Evolutionary conservation across 2,797 vertebrate species (phyloP).

Genomic region (Melanotaenia maccullochi): DNA sequence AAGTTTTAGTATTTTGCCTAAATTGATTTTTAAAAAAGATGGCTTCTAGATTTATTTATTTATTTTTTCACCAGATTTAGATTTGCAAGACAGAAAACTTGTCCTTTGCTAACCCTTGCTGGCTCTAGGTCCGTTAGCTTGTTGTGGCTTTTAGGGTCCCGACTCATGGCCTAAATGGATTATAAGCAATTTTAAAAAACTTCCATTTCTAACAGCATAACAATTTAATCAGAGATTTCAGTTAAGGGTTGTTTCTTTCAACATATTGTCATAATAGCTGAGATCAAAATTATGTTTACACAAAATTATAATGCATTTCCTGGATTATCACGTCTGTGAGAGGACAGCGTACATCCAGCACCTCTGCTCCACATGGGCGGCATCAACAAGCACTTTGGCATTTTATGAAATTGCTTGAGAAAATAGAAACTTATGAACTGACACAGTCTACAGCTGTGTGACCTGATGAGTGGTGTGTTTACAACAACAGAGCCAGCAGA

Average conservation of each 20-base stretch:
- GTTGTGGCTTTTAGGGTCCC: conserved; percentile 10
- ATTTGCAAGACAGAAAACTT: conserved; percentile 8
- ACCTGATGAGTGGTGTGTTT: not conserved
- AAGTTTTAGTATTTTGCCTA: no score
- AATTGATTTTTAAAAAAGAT: no score
- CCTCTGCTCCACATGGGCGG: not conserved
- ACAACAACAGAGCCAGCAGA: not conserved
- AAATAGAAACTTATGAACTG: not conserved
- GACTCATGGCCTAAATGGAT: conserved; percentile 10
- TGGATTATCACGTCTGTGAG: not conserved
- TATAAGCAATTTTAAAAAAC: conserved; percentile 5
- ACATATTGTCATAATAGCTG: conserved; percentile 6
- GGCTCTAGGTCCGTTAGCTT: conserved; percentile 3
- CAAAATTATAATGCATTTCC: not conserved
- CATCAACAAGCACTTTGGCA: not conserved
- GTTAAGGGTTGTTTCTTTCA: not conserved
- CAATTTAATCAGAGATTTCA: conserved; percentile 9
- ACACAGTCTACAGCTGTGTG: not conserved
- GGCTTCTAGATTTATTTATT: not conserved
- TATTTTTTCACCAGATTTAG: not conserved
- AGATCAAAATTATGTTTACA: not conserved
- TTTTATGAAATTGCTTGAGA: not conserved
- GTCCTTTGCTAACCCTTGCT: conserved; percentile 22
- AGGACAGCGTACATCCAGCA: not conserved
- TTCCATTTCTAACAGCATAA: conserved; percentile 10